Percentiles rank a stretch among this genome's conserved stretches.
phyloP scores from a whole-genome alignment of 30 jellyfish, hydroid and myxozoan genomes.

The Catostylus mosaicus region DNA sequence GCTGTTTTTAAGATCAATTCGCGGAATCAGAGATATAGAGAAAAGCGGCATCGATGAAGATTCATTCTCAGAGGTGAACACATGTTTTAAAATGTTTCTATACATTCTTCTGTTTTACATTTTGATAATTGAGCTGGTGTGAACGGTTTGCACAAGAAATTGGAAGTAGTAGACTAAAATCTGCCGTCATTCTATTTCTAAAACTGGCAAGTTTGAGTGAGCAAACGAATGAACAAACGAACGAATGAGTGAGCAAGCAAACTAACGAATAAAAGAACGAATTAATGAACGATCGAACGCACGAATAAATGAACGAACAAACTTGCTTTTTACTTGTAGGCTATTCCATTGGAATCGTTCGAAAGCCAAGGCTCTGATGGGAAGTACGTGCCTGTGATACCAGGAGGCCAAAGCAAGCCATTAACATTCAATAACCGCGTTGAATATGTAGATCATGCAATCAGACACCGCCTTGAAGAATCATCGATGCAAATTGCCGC shows the following conservation, averaged over 20 bases:
- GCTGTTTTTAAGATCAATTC: slow-evolving; percentile 66
- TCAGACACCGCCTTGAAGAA: slow-evolving; percentile 77
- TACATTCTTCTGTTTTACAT: background rate
- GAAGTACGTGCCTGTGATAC: slow-evolving; percentile 69
- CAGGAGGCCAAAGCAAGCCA: slow-evolving; percentile 85
- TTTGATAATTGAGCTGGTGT: slow-evolving; percentile 2
- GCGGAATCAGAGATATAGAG: slow-evolving; percentile 75
- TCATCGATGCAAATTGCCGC: slow-evolving; percentile 68
- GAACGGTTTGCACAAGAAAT: no score
- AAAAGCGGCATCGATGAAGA: slow-evolving; percentile 72
- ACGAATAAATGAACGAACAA: no score
- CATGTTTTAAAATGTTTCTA: background rate
- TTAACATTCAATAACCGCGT: slow-evolving; percentile 72
- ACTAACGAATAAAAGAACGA: no score
- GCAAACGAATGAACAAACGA: no score
- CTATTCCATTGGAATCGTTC: slow-evolving; percentile 83
- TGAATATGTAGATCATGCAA: slow-evolving; percentile 71
- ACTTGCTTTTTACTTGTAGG: no score
- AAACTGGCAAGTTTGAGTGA: no score
- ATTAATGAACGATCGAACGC: no score
- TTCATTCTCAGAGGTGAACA: slow-evolving; percentile 70
- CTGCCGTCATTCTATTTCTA: no score
- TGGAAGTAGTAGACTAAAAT: no score
- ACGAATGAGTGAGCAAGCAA: no score
- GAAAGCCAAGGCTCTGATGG: slow-evolving; percentile 96